phyloP scores from a whole-genome alignment of 2,888 invertebrate genomes.

The Cybosia mesomella region DNA sequence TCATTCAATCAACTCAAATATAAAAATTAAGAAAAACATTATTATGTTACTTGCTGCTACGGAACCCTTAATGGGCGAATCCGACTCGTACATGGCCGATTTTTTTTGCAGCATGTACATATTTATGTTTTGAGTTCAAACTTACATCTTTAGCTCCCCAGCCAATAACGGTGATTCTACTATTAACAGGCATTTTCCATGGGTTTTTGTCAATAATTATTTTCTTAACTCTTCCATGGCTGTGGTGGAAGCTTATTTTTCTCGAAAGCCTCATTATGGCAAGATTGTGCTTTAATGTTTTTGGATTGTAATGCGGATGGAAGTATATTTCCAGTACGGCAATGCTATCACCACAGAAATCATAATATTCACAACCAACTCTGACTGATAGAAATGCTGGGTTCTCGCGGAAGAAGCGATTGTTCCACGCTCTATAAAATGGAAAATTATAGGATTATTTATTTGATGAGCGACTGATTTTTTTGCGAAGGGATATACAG shows the following conservation, averaged over 20 bases:
- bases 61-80: too few species aligned
- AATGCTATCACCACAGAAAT: constrained; percentile 66
- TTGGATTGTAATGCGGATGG: constrained; percentile 70
- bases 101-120: too few species aligned
- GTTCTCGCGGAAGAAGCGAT: constrained; percentile 76
- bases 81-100: too few species aligned
- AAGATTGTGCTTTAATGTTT: constrained; percentile 68
- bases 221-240: constrained; percentile 57
- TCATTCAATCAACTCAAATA: too few species aligned
- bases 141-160: constrained; percentile 75
- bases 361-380: constrained; percentile 69
- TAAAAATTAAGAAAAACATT: too few species aligned
- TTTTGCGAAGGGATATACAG: too few species aligned
- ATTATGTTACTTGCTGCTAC: too few species aligned
- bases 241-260: constrained; percentile 50
- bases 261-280: constrained; percentile 65
- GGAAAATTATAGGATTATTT: background rate
- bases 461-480: background rate
- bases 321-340: constrained; percentile 71
- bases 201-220: constrained; percentile 63
- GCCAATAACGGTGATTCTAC: constrained; percentile 64
- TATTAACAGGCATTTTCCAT: constrained; percentile 51
- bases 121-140: too few species aligned
- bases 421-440: constrained; percentile 71
- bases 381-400: constrained; percentile 71